Evolutionary conservation across 1,140 invertebrate species (phyloP), one percentile per base, ranked within the genome.

Genomic region (Drosophila grimshawi): DNA sequence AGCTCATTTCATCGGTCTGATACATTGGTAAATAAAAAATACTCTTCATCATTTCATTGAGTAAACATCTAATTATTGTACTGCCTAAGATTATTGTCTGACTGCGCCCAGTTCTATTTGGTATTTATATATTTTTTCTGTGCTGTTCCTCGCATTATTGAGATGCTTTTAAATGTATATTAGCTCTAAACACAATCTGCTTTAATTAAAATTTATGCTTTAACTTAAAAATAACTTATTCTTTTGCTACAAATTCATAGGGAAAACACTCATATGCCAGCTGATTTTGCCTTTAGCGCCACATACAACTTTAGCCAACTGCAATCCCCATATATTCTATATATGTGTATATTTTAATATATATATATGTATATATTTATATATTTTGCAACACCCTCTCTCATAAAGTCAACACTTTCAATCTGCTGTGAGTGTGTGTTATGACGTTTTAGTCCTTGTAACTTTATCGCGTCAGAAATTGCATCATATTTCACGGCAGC

Each of bases 391-490:
- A 11, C 32, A 65, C 19, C n/a, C 60, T 65, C 43, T 29, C 61
- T 51, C 52, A 53, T 61, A 82, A 88, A 88, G 82, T 86, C 81
- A 83, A 83, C 74, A 73, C 78, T 76, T 73, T 59, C 76, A 72
- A 73, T 53, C 64, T 68, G 70, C n/a, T 61, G 63, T 71, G 52
- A 57, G 45, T 74, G 59, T 60, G 49, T 68, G 63, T 61, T 64
- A 70, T 65, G 73, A 71, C 61, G 48, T 76, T 55, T 69, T 56
- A 74, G 80, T 82, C 79, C 80, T 80, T 83, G 83, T 80, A 88
- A 89, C 80, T 88, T 88, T 88, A 86, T 86, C 83, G 83, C 72
- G 52, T 72, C 83, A 89, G 80, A 89, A 88, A 88, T 89, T 89
- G 85, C 85, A 88, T 88, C 83, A 88, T 88, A 83, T 88, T 88